Base-by-base conservation (phyloP, 2,797 vertebrate genomes). In the Echiichthys vipera region DNA sequence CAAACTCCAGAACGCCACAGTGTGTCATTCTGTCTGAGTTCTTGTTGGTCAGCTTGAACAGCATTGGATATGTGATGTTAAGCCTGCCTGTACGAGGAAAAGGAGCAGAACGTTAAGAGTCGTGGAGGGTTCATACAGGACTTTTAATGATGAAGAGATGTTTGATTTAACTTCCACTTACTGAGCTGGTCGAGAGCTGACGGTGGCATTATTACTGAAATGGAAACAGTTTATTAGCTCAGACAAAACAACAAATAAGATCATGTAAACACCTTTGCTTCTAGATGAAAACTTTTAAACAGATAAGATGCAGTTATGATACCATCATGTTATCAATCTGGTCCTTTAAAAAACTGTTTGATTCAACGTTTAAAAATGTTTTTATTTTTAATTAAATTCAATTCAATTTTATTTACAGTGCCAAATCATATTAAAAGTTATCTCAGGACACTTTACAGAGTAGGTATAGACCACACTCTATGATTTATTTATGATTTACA, bases 21-120 rank as follows among this genome's bases (percentile, higher is more conserved):
- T 99, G 98, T 0, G 98, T 99, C 97, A 98, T 96, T 67, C 98
- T 93, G 92, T 99, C 98, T 0, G 98, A 99, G 89, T 99, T 98
- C 88, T 99, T 99, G 92, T 99, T 99, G 55, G 97, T 99, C 90
- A 99, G 92, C 83, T 99, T 99, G 89, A 99, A 99, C 68, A 99
- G 91, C 98, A 99, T 99, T 0, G 98, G 98, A 67, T 99, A 99
- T 14, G 98, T 99, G 74, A 99, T 99, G 72, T 99, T 99, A 58
- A 99, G 96, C 65, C 98, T 94, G 88, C 98, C 98, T 99, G 77
- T n/a, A 65, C 1, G 37, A 11, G 57, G 7, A 15, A 65, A 46
- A 57, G 3, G 5, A 76, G 1, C 34, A 39, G 5, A 79, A 46
- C 8, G 18, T 8, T 36, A 2, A 65, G 12, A 22, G 45, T 29